Percentiles rank a stretch among this genome's conserved stretches.
phyloP scores from a whole-genome alignment of 2,113 vertebrate genomes.

The Propithecus coquereli region DNA sequence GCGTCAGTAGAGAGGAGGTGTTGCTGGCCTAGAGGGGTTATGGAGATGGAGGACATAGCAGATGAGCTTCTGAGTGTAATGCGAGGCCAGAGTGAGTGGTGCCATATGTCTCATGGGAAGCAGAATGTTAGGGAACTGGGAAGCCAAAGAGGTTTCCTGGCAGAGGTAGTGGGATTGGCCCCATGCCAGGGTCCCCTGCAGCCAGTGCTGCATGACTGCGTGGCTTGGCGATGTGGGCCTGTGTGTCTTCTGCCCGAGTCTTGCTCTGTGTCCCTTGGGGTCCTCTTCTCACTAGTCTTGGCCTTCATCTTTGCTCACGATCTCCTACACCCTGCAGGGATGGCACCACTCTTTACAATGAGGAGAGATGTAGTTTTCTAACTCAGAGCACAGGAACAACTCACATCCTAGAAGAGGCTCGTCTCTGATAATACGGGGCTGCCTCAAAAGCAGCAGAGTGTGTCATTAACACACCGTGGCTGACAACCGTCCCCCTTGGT shows the following conservation, averaged over 20 bases:
- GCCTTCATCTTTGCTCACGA: not conserved
- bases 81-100: not conserved
- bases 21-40: not conserved
- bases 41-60: not conserved
- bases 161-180: too few relatives aligned
- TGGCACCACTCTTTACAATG: not conserved
- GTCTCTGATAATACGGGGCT: not conserved
- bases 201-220: rapidly evolving
- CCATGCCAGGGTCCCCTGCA: not conserved
- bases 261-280: not conserved
- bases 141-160: not conserved
- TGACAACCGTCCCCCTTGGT: not conserved
- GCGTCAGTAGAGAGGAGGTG: not conserved
- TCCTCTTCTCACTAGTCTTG: not conserved
- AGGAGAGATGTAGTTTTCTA: not conserved
- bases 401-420: not conserved
- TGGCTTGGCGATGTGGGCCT: not conserved
- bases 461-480: not conserved
- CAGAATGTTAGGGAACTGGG: not conserved
- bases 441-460: not conserved
- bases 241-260: not conserved
- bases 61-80: not conserved
- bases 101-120: rapidly evolving
- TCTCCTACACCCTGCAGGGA: too few relatives aligned
- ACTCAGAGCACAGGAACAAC: not conserved